Base-by-base conservation (phyloP, 1,140 invertebrate genomes). In the Rhyacophila brunnea region DNA sequence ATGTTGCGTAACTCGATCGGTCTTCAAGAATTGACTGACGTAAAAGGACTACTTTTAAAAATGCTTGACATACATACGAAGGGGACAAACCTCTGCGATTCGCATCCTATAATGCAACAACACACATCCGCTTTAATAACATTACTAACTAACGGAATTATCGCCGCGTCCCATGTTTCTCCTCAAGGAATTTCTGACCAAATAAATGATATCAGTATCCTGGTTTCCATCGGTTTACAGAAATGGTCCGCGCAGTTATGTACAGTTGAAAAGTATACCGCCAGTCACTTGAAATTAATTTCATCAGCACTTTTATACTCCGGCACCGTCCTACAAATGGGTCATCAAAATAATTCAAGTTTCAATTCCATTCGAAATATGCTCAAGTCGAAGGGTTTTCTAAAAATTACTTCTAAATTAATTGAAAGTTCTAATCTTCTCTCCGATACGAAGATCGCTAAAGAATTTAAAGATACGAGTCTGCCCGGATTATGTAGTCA, bases 11-110 rank as follows among this genome's bases (percentile, higher is more conserved):
- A 76, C 66, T 68, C 70, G 15, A 55, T 80, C 51, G 72, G 69
- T 2, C 47, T 70, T 15, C 73, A 81, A 15, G 65, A 71, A 63
- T 65, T 75, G 32, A 58, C 66, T 52, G 64, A 69, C 34, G 48
- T 81, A 13, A 71, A 68, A 56, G 75, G 75, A 11, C 53, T 81
- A 19, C 66, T 83, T 53, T 55, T 78, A 1, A 77, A 71, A 60
- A 66, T 74, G 36, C 62, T 83, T 7, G 73, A 80, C 58, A 81
- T 79, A 66, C 80, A 83, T 70, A 71, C 80, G 2, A 72, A 78
- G 54, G 72, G 76, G 7, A 81, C 80, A 43, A 69, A 80, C 71
- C 67, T 81, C 19, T 67, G 62, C 62, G 53, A 70, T n/a, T 66
- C 67, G 32, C 71, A 71, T 17, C 73, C 78, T 11, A 66, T 77